Conservation (phyloP, 2,888 invertebrate species). For the Campoplex nolae region DNA sequence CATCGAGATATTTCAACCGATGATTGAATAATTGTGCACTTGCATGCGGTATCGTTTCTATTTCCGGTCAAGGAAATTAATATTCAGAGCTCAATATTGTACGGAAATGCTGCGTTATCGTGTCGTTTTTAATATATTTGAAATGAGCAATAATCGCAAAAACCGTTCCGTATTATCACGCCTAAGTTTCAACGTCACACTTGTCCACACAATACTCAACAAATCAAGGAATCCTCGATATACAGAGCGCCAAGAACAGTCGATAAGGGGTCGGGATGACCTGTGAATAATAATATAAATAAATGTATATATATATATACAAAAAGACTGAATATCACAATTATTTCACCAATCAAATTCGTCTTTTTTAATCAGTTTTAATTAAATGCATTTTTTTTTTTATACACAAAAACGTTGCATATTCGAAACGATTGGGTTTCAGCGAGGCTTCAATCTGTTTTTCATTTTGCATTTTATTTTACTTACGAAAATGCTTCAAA, state of each 20-base stretch:
- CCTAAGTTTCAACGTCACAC: not conserved
- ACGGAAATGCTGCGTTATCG: not conserved
- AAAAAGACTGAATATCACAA: not conserved
- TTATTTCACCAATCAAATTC: not conserved
- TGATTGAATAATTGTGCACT: not conserved
- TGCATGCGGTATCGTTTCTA: not conserved
- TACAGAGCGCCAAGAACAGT: not conserved
- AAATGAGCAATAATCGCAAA: not conserved
- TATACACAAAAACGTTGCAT: not conserved
- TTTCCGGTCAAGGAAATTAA: not conserved
- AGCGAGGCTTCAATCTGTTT: not conserved
- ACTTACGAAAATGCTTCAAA: not conserved
- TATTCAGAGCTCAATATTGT: not conserved
- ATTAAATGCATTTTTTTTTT: not conserved
- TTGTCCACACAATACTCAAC: slow-evolving; percentile 21
- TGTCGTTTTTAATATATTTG: not conserved
- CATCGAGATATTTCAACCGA: no score
- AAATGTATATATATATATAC: not conserved
- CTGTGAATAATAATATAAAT: not conserved
- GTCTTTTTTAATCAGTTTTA: not conserved
- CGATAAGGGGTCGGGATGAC: slow-evolving; percentile 8
- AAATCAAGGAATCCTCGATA: not conserved
- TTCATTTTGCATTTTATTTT: not conserved
- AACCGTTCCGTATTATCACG: slow-evolving; percentile 3
- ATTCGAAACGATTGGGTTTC: not conserved